Conservation (phyloP, 2,113 vertebrate genomes). For the Boleophthalmus pectinirostris region DNA sequence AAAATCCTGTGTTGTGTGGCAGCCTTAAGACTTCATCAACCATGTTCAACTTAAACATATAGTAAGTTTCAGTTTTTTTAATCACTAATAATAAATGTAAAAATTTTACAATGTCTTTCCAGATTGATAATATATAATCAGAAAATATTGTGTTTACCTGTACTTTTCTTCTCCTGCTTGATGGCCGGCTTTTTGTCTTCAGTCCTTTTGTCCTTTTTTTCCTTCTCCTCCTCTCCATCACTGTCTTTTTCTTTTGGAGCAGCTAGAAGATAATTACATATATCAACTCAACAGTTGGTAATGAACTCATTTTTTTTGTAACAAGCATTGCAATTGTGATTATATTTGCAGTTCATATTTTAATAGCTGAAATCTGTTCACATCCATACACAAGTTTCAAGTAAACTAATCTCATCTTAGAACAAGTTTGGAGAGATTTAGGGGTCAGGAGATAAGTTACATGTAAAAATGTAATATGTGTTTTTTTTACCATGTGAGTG, state of each 20-base stretch:
- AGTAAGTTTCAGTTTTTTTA: no score
- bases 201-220: conserved; percentile 47
- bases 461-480: no score
- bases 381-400: no score
- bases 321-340: no score
- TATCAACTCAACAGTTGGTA: background rate
- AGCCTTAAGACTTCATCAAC: no score
- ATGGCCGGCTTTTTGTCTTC: conserved; percentile 38
- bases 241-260: conserved; percentile 71
- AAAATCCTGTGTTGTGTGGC: no score
- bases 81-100: background rate
- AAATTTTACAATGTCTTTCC: background rate
- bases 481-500: conserved; percentile 57
- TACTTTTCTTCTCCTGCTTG: conserved; percentile 56
- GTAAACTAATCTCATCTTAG: no score
- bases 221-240: conserved; percentile 69
- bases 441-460: no score
- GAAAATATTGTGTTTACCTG: conserved; percentile 35
- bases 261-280: conserved; percentile 36
- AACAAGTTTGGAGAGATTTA: no score
- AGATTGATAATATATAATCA: background rate
- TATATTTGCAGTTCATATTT: no score
- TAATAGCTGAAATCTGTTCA: background rate
- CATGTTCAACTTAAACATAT: no score
- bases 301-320: no score